Evolutionary conservation across 1,140 invertebrate genomes (phyloP).

Genomic region (Bactericera cockerelli): DNA sequence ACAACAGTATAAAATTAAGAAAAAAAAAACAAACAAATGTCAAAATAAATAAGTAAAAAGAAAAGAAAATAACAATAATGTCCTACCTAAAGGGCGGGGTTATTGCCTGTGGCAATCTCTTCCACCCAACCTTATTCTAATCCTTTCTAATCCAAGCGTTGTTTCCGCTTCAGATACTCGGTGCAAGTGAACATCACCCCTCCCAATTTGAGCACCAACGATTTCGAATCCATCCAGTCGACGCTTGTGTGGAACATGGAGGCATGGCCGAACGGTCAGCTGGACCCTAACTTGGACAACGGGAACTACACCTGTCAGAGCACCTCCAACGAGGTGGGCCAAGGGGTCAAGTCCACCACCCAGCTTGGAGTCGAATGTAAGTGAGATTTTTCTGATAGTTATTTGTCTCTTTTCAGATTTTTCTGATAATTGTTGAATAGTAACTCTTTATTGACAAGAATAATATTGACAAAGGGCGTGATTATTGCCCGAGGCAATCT

Average conservation of each 20-base stretch:
- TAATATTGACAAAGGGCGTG: too few species aligned
- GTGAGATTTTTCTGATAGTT: conserved; percentile 31
- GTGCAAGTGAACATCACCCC: conserved; percentile 45
- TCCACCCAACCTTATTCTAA: too few species aligned
- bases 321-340: conserved; percentile 49
- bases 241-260: conserved; percentile 68
- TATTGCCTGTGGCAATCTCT: too few species aligned
- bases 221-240: conserved; percentile 74
- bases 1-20: too few species aligned
- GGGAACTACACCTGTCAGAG: conserved; percentile 72
- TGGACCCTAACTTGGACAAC: conserved; percentile 58
- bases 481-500: too few species aligned
- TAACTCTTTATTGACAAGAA: too few species aligned
- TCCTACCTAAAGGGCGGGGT: too few species aligned
- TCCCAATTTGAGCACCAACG: conserved; percentile 53
- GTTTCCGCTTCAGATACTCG: conserved; percentile 47
- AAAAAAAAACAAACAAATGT: too few species aligned
- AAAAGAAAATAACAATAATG: too few species aligned
- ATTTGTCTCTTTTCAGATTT: not conserved
- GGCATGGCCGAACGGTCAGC: conserved; percentile 55
- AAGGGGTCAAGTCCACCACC: conserved; percentile 59
- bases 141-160: too few species aligned
- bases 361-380: conserved; percentile 77
- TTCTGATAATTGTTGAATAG: too few species aligned
- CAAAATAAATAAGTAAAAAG: too few species aligned